phyloP scores from a whole-genome alignment of 1,140 invertebrate species.

The Orius laevigatus region DNA sequence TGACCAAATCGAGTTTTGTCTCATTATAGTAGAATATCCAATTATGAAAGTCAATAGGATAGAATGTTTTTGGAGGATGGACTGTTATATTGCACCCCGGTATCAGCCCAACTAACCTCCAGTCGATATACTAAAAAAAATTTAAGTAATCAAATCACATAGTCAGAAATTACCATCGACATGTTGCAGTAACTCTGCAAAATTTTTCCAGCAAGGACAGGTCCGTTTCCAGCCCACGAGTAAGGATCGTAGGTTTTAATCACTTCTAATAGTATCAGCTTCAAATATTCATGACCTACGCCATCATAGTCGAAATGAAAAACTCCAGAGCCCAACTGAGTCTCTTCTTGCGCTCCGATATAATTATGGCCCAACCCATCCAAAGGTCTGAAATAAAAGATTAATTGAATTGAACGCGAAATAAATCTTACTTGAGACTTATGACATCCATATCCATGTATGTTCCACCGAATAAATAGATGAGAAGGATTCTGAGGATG shows the following conservation, averaged over 20 bases:
- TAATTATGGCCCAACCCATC: slow-evolving; percentile 5
- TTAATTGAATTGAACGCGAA: neutral
- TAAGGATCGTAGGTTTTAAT: neutral
- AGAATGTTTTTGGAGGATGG: slow-evolving; percentile 39
- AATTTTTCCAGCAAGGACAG: slow-evolving; percentile 1
- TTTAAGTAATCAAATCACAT: no score
- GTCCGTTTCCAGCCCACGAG: slow-evolving; percentile 6
- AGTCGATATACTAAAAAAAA: no score
- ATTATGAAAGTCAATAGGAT: slow-evolving; percentile 42
- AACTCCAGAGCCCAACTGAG: slow-evolving; percentile 3
- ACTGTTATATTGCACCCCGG: slow-evolving; percentile 26
- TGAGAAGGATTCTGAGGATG: slow-evolving; percentile 45
- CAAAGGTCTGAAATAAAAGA: slow-evolving; percentile 1
- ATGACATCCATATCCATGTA: slow-evolving; percentile 62
- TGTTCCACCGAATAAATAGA: slow-evolving; percentile 59
- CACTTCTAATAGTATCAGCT: slow-evolving; percentile 4
- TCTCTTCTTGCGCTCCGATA: slow-evolving; percentile 6
- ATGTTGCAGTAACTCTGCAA: slow-evolving; percentile 2
- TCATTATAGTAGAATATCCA: slow-evolving; percentile 44
- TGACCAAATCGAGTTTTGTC: slow-evolving; percentile 25
- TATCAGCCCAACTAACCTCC: no score
- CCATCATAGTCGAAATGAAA: slow-evolving; percentile 6
- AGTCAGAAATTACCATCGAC: no score
- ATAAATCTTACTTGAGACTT: slow-evolving; percentile 32
- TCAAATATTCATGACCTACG: slow-evolving; percentile 4